These are phyloP conservation scores for Rambutsinella grinnellia DNA, from an alignment of 2,888 invertebrate species.

Conservation along the genomic window DNA sequence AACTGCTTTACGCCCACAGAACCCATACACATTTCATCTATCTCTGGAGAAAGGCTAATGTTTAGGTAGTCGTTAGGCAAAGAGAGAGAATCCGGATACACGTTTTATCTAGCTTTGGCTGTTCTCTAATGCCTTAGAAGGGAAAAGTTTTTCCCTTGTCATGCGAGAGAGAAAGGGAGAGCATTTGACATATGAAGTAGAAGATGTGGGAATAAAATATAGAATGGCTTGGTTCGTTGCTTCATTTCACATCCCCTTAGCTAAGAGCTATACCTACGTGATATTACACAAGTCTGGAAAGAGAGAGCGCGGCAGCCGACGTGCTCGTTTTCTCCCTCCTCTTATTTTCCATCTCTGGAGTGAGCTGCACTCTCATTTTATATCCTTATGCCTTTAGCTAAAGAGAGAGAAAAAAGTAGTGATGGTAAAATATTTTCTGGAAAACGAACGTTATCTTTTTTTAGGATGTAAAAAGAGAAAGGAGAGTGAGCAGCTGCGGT, in stretches of 20 bases:
- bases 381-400: not conserved
- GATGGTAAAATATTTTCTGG: constrained; percentile 6
- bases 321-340: not conserved
- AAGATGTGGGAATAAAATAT: constrained; percentile 32
- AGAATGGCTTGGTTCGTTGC: constrained; percentile 34
- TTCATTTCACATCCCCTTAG: constrained; percentile 29
- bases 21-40: too few species aligned
- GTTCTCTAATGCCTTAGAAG: not conserved
- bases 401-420: constrained; percentile 6
- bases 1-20: too few species aligned
- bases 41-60: too few species aligned
- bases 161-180: constrained; percentile 10
- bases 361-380: constrained; percentile 21
- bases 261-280: constrained; percentile 5
- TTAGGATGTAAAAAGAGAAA: too few species aligned
- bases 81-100: constrained; percentile 22
- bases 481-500: constrained; percentile 45
- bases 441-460: too few species aligned
- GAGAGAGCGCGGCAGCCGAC: not conserved
- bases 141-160: constrained; percentile 10
- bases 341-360: not conserved
- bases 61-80: not conserved
- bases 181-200: not conserved
- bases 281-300: not conserved
- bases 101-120: constrained; percentile 14